Evolutionary conservation across 2,113 vertebrate genomes (phyloP).

Genomic region (Leptobrachium leishanense): DNA sequence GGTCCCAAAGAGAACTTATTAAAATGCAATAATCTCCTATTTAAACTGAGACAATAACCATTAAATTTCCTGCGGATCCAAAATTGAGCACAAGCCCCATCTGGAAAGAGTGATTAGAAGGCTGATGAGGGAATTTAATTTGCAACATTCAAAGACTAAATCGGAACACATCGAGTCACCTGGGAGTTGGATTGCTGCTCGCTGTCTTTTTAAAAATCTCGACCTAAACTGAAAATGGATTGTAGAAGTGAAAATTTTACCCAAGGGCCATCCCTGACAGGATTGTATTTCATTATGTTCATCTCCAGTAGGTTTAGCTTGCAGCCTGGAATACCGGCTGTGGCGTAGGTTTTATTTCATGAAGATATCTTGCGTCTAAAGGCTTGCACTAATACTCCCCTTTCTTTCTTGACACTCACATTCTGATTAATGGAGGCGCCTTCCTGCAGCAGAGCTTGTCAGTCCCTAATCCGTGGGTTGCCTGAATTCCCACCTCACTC

Average conservation of each 20-base stretch:
- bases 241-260: slow-evolving; percentile 75
- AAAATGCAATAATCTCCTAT: slow-evolving; percentile 99
- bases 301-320: slow-evolving; percentile 65
- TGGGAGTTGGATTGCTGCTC: slow-evolving; percentile 79
- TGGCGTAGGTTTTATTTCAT: slow-evolving; percentile 48
- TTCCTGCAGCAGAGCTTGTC: slow-evolving; percentile 40
- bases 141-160: slow-evolving; percentile 98
- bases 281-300: slow-evolving; percentile 68
- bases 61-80: slow-evolving; percentile 99
- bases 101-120: slow-evolving; percentile 99
- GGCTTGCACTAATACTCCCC: slow-evolving; percentile 31
- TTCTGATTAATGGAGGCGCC: slow-evolving; percentile 28
- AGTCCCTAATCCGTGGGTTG: slow-evolving; percentile 47
- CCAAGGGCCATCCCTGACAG: slow-evolving; percentile 71
- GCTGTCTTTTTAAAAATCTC: slow-evolving; percentile 83
- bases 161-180: slow-evolving; percentile 91
- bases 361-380: slow-evolving; percentile 49
- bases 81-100: slow-evolving; percentile 96
- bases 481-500: slow-evolving; percentile 45
- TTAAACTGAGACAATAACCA: slow-evolving; percentile 99
- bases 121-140: slow-evolving; percentile 99
- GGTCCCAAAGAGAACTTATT: slow-evolving; percentile 99
- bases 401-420: slow-evolving; percentile 14
- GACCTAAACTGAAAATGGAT: slow-evolving; percentile 78
- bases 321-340: slow-evolving; percentile 52